phyloP scores from a whole-genome alignment of 2,113 vertebrate genomes.

The Cephalopterus ornatus region DNA sequence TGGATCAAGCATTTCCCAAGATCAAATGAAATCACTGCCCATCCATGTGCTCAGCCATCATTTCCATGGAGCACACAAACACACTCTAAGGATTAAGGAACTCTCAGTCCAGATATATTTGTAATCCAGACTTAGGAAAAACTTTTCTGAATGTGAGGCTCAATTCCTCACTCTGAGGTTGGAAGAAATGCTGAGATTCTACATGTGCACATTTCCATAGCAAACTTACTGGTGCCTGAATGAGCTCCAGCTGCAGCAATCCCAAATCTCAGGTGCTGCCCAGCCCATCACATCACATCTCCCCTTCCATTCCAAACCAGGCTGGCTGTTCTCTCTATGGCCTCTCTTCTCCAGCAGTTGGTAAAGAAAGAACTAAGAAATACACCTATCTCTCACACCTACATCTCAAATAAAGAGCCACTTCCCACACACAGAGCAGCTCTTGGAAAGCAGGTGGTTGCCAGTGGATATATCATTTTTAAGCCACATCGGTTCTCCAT shows the following conservation, averaged over 20 bases:
- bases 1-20: not conserved
- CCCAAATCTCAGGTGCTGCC: not conserved
- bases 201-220: fast-evolving
- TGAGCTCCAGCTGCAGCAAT: not conserved
- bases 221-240: not conserved
- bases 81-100: too few relatives aligned
- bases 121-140: not conserved
- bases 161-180: not conserved
- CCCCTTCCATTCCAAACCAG: not conserved
- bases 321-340: not conserved
- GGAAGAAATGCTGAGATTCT: not conserved
- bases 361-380: not conserved
- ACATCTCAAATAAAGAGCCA: not conserved
- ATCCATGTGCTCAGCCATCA: not conserved
- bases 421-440: fast-evolving
- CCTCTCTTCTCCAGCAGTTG: not conserved
- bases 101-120: fast-evolving
- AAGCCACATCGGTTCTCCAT: not conserved
- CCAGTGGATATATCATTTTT: not conserved
- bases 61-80: not conserved
- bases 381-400: not conserved
- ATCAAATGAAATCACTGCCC: not conserved
- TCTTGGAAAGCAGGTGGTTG: not conserved
- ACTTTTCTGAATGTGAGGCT: not conserved
- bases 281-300: not conserved